Conservation (phyloP, 1,140 invertebrate species). For the Ganaspis sp. region DNA sequence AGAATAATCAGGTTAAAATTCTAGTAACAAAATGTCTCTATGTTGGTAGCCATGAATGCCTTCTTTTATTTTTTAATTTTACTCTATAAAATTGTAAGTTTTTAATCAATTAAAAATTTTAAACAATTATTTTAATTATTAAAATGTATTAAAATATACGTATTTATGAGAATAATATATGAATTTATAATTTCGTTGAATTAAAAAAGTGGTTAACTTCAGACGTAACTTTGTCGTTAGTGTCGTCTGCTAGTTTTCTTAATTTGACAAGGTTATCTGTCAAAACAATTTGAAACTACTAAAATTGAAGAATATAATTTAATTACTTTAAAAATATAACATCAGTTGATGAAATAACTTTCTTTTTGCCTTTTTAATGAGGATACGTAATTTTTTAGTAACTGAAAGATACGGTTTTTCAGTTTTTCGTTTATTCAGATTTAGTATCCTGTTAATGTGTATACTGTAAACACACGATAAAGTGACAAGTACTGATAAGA, state of each 20-base stretch:
- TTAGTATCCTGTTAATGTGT: too few relatives aligned
- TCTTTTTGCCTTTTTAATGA: not conserved
- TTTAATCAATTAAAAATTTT: not conserved
- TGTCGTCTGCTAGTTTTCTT: too few relatives aligned
- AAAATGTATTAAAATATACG: not conserved
- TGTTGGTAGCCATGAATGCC: not conserved
- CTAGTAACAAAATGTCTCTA: too few relatives aligned
- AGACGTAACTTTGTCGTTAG: too few relatives aligned
- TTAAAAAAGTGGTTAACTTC: too few relatives aligned
- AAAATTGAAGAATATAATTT: too few relatives aligned
- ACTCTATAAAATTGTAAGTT: not conserved
- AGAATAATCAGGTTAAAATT: too few relatives aligned
- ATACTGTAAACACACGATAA: not conserved
- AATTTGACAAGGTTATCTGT: too few relatives aligned
- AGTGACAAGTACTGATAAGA: not conserved
- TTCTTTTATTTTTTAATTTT: not conserved
- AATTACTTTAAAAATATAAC: too few relatives aligned
- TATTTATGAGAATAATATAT: too few relatives aligned
- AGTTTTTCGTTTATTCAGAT: not conserved
- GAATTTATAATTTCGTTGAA: too few relatives aligned
- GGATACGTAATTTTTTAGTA: not conserved
- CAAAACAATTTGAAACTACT: too few relatives aligned
- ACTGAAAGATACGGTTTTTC: not conserved
- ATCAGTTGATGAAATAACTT: not conserved
- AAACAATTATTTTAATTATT: not conserved